Conservation (phyloP, 1,140 invertebrate genomes). For the Temnothorax longispinosus region DNA sequence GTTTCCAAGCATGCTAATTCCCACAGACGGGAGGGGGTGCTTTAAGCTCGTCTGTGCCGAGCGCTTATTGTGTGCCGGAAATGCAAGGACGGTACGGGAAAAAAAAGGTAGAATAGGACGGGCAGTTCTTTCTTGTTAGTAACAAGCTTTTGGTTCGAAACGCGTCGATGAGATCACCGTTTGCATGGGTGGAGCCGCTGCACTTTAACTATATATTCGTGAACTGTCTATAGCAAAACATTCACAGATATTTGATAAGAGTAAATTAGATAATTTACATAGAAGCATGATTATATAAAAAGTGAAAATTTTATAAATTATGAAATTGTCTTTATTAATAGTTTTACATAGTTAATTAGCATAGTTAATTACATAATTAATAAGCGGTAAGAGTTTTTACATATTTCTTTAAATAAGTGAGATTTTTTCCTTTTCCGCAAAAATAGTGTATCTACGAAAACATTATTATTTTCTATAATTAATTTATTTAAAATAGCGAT, state of each 20-base stretch:
- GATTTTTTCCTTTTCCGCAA: background rate
- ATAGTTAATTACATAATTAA: background rate
- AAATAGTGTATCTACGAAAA: background rate
- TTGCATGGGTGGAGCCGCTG: background rate
- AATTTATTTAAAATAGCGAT: conserved; percentile 8
- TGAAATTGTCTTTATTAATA: background rate
- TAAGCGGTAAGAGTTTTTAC: background rate
- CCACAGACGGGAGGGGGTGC: conserved; percentile 67
- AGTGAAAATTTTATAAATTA: background rate
- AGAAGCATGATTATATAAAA: background rate
- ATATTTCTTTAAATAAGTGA: background rate
- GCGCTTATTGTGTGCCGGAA: conserved; percentile 56
- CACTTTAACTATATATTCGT: background rate
- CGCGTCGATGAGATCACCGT: conserved; percentile 25
- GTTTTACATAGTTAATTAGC: background rate
- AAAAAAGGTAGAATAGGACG: conserved; percentile 14
- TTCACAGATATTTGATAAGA: background rate
- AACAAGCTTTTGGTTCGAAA: conserved; percentile 25
- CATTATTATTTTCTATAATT: background rate
- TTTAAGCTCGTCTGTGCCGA: conserved; percentile 73
- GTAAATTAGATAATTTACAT: background rate
- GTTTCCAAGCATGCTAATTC: conserved; percentile 75
- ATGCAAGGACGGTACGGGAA: conserved; percentile 17
- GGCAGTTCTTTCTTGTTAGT: background rate
- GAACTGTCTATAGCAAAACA: background rate